phyloP scores from a whole-genome alignment of 1,140 invertebrate species.

The Drosophila repleta region DNA sequence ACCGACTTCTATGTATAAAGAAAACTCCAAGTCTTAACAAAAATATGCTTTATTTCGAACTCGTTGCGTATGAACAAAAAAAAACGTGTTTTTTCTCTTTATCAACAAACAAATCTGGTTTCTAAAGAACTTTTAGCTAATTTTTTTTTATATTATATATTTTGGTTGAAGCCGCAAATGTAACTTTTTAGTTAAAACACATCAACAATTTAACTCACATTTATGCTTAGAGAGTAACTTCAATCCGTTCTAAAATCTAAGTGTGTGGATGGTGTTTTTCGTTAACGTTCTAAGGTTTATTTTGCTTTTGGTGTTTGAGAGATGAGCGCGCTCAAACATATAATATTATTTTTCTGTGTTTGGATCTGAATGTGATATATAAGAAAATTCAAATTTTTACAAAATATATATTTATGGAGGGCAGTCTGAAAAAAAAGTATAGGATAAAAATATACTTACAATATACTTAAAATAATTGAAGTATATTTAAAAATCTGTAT shows the following conservation, averaged over 20 bases:
- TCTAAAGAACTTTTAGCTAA: slow-evolving; percentile 62
- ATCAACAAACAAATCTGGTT: slow-evolving; percentile 35
- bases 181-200: slow-evolving; percentile 55
- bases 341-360: background rate
- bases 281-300: slow-evolving; percentile 25
- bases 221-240: slow-evolving; percentile 55
- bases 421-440: no score
- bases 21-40: slow-evolving; percentile 52
- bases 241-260: slow-evolving; percentile 56
- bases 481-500: background rate
- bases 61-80: slow-evolving; percentile 52
- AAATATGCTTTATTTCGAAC: slow-evolving; percentile 79
- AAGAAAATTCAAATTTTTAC: no score
- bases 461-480: background rate
- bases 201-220: slow-evolving; percentile 77
- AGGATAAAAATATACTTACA: no score
- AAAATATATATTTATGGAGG: no score
- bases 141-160: slow-evolving; percentile 34
- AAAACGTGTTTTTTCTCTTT: slow-evolving; percentile 18
- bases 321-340: slow-evolving; percentile 15
- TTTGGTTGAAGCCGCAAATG: slow-evolving; percentile 72
- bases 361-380: background rate
- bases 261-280: slow-evolving; percentile 47
- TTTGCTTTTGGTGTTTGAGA: slow-evolving; percentile 17
- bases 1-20: background rate